Evolutionary conservation across 2,113 vertebrate genomes (phyloP), one percentile per base, ranked within the genome.

Genomic region (Takifugu flavidus): DNA sequence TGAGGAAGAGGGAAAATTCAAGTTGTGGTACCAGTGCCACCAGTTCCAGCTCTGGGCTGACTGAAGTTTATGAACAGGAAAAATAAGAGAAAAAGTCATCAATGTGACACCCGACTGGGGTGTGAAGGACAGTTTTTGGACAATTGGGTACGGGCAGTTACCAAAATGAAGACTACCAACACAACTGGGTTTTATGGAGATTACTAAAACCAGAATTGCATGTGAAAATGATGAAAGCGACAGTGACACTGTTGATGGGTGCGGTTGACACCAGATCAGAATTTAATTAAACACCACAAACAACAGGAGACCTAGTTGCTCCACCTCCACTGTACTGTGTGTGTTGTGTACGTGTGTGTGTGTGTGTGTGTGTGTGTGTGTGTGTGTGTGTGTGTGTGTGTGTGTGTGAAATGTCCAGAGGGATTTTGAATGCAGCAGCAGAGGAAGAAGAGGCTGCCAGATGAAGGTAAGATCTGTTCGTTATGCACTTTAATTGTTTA

Each of bases 301-400:
- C 43, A 54, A 13, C 51, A 63, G 42, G 51, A 62, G 60, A 62
- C 50, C 6, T 6, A 2, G 59, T 14, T 44, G 14, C 49, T 52
- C 47, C 50, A 8, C 11, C 26, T 25, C 42, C 28, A 25, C 53
- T 13, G 25, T 45, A 25, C 20, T 20, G 20, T 51, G 57, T 42
- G 25, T 45, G 39, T 46, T 20, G 20, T 51, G 57, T 42, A 13
- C 27, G 39, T 46, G 25, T 58, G 7, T 46, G 25, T 46, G 43
- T 28, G 56, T 28, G 25, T n/a, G 14, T 13, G 50, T 44, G 59
- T 53, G 39, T 45, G 26, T 28, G 34, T n/a, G n/a, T 61, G 58
- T 39, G 47, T 50, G 58, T 42, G 59, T 52, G 11, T 49, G 28
- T 42, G 2, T 28, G 49, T 27, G 31, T 52, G 49, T 53, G 50